A percentile compares a stretch with the other conserved stretches of the same genome.
Conservation (phyloP, 2,113 vertebrate species). For the Platanista minor region DNA sequence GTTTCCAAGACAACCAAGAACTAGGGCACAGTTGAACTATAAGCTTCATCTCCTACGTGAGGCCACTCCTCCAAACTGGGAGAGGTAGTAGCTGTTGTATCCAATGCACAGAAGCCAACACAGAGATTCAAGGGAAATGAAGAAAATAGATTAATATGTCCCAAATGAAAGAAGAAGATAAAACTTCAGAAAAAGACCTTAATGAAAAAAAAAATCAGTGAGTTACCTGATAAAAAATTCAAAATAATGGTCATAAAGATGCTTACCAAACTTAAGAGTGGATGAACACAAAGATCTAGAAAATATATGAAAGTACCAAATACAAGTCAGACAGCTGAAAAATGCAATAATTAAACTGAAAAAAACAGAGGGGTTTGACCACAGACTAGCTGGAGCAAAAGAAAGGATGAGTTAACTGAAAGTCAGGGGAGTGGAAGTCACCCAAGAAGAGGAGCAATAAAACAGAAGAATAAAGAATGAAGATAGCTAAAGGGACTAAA, state of each 20-base stretch:
- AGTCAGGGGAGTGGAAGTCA: background rate
- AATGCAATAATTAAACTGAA: background rate
- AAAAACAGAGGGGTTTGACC: background rate
- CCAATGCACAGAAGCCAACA: background rate
- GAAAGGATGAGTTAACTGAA: background rate
- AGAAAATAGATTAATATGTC: background rate
- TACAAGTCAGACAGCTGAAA: background rate
- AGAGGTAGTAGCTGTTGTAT: background rate
- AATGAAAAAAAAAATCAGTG: background rate
- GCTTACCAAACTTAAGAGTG: background rate
- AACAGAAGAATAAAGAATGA: background rate
- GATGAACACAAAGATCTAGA: background rate
- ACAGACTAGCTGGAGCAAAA: background rate
- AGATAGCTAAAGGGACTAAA: no score
- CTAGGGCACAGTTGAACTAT: no score
- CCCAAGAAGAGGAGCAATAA: background rate
- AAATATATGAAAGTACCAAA: background rate
- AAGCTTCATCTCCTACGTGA: background rate
- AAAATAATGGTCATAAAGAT: background rate
- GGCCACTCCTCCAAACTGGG: background rate
- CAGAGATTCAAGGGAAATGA: background rate
- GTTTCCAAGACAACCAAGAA: no score
- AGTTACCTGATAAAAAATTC: background rate
- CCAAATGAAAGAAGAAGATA: background rate
- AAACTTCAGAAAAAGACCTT: background rate